A percentile compares a stretch with the other conserved stretches of the same genome.
phyloP scores from a whole-genome alignment of 2,797 vertebrate species.

The Siniperca obscura region DNA sequence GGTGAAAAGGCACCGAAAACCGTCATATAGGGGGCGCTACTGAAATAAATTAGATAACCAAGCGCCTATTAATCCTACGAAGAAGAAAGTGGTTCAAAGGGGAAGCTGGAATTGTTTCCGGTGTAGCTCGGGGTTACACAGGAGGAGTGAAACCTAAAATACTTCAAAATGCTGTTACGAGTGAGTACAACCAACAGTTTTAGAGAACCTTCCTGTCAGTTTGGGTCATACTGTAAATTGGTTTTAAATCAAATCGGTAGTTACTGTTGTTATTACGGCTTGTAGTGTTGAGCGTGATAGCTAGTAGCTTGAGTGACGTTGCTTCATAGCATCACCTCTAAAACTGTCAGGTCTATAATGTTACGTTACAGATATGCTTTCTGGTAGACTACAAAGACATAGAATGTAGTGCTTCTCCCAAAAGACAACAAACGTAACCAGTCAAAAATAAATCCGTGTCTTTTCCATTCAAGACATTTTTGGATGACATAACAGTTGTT shows the following conservation, averaged over 20 bases:
- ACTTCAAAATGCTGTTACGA: conserved; percentile 76
- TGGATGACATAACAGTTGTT: no score
- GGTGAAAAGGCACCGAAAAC: no score
- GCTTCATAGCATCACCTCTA: conserved; percentile 1
- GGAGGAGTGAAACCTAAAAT: conserved; percentile 1
- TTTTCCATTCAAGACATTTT: not conserved
- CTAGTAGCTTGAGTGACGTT: conserved; percentile 24
- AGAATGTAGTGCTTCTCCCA: not conserved
- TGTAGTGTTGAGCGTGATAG: not conserved
- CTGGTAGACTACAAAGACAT: not conserved
- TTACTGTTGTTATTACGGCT: not conserved
- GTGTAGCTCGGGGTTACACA: conserved; percentile 35
- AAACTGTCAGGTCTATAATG: not conserved
- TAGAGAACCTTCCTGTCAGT: fast-evolving
- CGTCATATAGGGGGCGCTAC: not conserved
- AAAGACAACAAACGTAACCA: not conserved
- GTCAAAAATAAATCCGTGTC: not conserved
- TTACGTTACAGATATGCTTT: no score
- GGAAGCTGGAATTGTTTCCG: not conserved
- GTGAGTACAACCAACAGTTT: conserved; percentile 65
- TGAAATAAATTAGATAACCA: fast-evolving
- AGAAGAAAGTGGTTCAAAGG: not conserved
- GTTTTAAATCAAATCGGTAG: fast-evolving
- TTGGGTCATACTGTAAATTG: fast-evolving
- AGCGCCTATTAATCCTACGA: not conserved